These are phyloP conservation scores for Dermolepida albohirtum DNA, from an alignment of 2,888 invertebrate genomes.

Conservation along the genomic window DNA sequence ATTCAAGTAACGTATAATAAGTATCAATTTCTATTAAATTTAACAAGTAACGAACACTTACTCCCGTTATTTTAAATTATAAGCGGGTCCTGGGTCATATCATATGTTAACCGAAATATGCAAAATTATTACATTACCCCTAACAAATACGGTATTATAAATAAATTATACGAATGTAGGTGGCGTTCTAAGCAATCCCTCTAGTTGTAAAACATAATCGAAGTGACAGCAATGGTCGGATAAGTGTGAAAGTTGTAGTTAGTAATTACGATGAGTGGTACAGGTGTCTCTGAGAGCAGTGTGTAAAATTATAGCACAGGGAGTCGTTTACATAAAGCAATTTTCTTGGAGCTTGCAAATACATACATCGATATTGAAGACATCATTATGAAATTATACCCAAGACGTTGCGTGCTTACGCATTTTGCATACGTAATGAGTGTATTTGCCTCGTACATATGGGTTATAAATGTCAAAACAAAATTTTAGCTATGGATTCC, in stretches of 20 bases:
- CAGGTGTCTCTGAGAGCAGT: constrained; percentile 56
- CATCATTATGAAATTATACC: constrained; percentile 49
- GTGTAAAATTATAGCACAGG: constrained; percentile 56
- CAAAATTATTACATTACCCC: constrained; percentile 26
- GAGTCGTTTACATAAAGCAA: constrained; percentile 58
- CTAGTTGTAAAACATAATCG: constrained; percentile 12
- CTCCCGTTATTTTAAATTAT: neutral
- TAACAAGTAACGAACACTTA: too few relatives aligned
- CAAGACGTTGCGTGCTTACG: constrained; percentile 1
- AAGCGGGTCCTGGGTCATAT: neutral
- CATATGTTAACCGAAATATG: constrained; percentile 20
- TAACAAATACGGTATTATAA: constrained; percentile 37
- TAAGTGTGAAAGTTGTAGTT: constrained; percentile 51
- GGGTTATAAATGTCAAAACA: constrained; percentile 6
- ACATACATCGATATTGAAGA: constrained; percentile 52
- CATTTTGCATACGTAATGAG: constrained; percentile 20
- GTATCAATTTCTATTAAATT: too few relatives aligned
- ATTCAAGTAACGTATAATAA: too few relatives aligned
- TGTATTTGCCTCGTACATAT: constrained; percentile 6
- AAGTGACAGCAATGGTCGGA: constrained; percentile 3
- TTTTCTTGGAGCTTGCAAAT: constrained; percentile 51
- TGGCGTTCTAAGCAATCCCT: constrained; percentile 10
- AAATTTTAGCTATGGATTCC: constrained; percentile 23
- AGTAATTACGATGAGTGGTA: constrained; percentile 58
- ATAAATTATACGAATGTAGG: constrained; percentile 35